Percentiles rank a stretch among this genome's conserved stretches.
phyloP scores from a whole-genome alignment of 2,888 invertebrate genomes.

The Caenorhabditis sp. region DNA sequence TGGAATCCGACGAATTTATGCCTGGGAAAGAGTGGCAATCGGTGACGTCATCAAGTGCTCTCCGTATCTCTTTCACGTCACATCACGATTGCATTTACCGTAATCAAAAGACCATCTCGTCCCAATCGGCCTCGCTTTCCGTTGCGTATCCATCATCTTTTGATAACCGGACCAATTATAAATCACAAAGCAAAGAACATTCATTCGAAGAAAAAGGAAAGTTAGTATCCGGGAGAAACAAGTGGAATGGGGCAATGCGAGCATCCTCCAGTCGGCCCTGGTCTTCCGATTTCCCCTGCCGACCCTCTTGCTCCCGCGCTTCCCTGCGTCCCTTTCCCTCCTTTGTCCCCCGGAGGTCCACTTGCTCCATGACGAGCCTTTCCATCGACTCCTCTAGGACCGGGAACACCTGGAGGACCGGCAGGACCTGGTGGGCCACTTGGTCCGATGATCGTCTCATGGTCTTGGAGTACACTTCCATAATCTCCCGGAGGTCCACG shows the following conservation, averaged over 20 bases:
- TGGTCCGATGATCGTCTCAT: slow-evolving; percentile 6
- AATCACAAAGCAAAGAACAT: neutral
- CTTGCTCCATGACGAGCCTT: slow-evolving; percentile 37
- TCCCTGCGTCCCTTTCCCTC: slow-evolving; percentile 58
- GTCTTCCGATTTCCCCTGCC: slow-evolving; percentile 33
- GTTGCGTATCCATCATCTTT: slow-evolving; percentile 11
- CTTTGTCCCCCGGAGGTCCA: slow-evolving; percentile 61
- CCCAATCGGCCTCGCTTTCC: slow-evolving; percentile 17
- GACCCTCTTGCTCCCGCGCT: slow-evolving; percentile 33
- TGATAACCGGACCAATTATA: slow-evolving; percentile 21
- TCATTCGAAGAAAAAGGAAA: neutral
- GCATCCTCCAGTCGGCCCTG: slow-evolving; percentile 50
- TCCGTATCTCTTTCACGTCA: slow-evolving; percentile 22
- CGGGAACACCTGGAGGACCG: slow-evolving; percentile 41
- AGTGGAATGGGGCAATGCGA: slow-evolving; percentile 57
- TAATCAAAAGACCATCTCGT: slow-evolving; percentile 18
- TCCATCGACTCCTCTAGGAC: slow-evolving; percentile 31
- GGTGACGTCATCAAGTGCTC: neutral
- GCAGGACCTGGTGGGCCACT: slow-evolving; percentile 50
- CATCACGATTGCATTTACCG: slow-evolving; percentile 31
- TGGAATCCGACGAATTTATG: slow-evolving; percentile 15
- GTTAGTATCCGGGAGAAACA: slow-evolving; percentile 59
- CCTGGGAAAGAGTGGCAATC: neutral
- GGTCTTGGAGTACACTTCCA: slow-evolving; percentile 7
- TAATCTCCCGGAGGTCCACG: slow-evolving; percentile 47